Evolutionary conservation across 2,888 invertebrate species (phyloP).

Genomic region (Empis livida): DNA sequence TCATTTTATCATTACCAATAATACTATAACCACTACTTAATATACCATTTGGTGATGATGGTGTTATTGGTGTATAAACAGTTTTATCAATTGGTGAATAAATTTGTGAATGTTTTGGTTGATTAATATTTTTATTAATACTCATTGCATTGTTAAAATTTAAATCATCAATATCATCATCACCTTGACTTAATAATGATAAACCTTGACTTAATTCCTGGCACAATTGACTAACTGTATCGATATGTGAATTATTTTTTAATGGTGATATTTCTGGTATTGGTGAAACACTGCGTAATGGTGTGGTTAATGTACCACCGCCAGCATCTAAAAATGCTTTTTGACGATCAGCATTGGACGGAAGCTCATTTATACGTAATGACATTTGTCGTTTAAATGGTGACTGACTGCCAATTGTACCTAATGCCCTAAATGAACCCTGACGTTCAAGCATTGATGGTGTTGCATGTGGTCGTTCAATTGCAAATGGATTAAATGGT

Average conservation of each 20-base stretch:
- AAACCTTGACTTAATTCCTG: conserved; percentile 61
- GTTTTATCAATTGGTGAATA: conserved; percentile 3
- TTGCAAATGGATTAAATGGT: conserved; percentile 80
- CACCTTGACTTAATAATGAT: conserved; percentile 48
- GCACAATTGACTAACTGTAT: conserved; percentile 58
- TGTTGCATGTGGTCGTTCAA: conserved; percentile 92
- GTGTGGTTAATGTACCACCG: conserved; percentile 23
- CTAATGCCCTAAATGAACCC: conserved; percentile 86
- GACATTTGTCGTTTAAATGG: conserved; percentile 96
- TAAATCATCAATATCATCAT: conserved; percentile 39
- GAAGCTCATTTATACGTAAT: conserved; percentile 84
- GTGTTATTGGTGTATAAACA: conserved; percentile 3
- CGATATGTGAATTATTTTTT: conserved; percentile 22
- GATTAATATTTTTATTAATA: conserved; percentile 41
- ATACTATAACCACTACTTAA: not conserved
- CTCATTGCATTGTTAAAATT: conserved; percentile 44
- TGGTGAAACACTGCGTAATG: conserved; percentile 49
- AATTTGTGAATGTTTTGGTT: conserved; percentile 20
- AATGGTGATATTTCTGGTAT: conserved; percentile 63
- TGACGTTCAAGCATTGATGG: conserved; percentile 88
- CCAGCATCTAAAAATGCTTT: conserved; percentile 35
- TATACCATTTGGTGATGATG: conserved; percentile 3
- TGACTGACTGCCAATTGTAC: conserved; percentile 62
- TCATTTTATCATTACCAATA: conserved; percentile 1
- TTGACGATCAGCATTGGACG: conserved; percentile 81